These are phyloP conservation scores for Tamias sibiricus DNA, from an alignment of 2,113 vertebrate species.

Conservation along the genomic window DNA sequence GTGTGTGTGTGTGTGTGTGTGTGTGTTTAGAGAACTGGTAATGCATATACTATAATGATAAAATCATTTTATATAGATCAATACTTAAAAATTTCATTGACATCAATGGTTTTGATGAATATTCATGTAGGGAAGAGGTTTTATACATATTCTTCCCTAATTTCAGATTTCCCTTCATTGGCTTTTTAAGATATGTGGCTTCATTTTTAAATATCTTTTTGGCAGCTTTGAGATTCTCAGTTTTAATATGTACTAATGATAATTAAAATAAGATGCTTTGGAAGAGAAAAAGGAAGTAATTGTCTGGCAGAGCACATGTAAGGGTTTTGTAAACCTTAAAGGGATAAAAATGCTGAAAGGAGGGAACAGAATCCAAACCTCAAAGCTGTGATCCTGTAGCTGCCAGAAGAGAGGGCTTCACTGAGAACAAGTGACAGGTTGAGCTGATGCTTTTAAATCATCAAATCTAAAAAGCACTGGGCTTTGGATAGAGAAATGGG, in stretches of 20 bases:
- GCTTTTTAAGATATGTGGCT: background rate
- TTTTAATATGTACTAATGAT: background rate
- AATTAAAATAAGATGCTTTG: background rate
- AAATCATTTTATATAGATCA: background rate
- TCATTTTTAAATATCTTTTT: constrained; percentile 24
- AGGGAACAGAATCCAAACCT: background rate
- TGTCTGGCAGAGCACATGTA: background rate
- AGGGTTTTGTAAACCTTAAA: background rate
- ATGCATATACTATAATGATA: background rate
- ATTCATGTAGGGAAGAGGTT: background rate
- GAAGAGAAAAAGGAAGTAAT: background rate
- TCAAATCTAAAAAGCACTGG: background rate
- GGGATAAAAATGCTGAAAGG: background rate
- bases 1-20: background rate
- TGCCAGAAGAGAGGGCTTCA: background rate
- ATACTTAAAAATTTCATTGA: background rate
- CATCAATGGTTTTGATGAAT: background rate
- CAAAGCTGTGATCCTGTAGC: background rate
- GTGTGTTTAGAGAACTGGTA: background rate
- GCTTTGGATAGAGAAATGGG: background rate
- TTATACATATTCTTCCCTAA: background rate
- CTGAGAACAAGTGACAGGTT: background rate
- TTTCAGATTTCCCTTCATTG: background rate
- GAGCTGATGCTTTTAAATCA: background rate
- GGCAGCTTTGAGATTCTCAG: background rate